Base-by-base conservation (phyloP, 2,113 vertebrate genomes). In the Kryptolebias marmoratus region DNA sequence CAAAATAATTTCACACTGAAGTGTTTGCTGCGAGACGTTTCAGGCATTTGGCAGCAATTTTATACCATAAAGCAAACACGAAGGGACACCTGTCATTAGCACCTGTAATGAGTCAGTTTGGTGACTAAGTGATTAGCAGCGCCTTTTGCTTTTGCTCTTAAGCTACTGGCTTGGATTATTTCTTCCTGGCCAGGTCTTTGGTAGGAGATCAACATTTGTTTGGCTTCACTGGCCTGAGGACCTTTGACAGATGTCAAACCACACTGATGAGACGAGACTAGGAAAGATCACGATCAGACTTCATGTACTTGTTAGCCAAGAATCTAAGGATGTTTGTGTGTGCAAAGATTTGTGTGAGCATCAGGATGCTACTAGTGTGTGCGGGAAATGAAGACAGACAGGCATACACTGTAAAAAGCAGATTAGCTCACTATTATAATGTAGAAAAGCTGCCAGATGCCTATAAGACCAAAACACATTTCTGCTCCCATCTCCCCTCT, bases 391-490 rank as follows among this genome's bases (percentile, higher is more conserved):
- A 63, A 73, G 73, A 77, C 65, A 78, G 71, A 62, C 75, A 76
- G 49, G 75, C 71, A 66, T 65, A 71, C 58, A 60, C 65, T 87
- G 87, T 64, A 83, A 87, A 80, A 87, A 90, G 87, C 59, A 80
- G 88, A 92, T 92, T 90, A 91, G 64, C 71, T 79, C 58, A 64
- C 81, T 83, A 87, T 90, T 87, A 90, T 83, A 61, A 39, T 45
- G 18, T 27, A 53, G 72, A 79, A 76, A 72, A 82, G 79, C 87
- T 89, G 90, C 87, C 85, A 88, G 77, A 87, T 85, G 80, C 73
- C 84, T 85, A 59, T 85, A 87, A 90, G 68, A 87, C 71, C 70
- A 84, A 88, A 91, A 86, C 86, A 83, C 77, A 86, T 87, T 86
- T 82, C 68, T 75, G 64, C 79, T 83, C 74, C 74, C 71, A 49